phyloP scores from a whole-genome alignment of 2,888 invertebrate species.

The Strigamia crassipes region DNA sequence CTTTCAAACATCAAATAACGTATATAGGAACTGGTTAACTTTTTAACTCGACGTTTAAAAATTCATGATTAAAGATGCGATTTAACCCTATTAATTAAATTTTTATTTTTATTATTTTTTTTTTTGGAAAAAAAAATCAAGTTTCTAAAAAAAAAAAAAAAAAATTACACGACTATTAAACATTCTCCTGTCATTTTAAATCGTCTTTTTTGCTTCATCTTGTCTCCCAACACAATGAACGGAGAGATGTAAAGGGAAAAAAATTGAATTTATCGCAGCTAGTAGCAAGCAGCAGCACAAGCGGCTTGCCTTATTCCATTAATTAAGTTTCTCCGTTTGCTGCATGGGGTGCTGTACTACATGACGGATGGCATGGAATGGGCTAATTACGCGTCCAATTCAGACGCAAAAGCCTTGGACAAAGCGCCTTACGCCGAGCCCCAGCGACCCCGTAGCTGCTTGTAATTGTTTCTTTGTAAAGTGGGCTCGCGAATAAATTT shows the following conservation, averaged over 20 bases:
- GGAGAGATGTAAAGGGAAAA: not conserved
- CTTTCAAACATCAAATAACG: conserved; percentile 12
- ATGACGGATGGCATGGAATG: conserved; percentile 30
- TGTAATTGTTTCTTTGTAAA: conserved; percentile 36
- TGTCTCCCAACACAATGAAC: not conserved
- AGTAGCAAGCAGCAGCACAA: conserved; percentile 25
- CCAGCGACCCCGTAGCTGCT: conserved; percentile 32
- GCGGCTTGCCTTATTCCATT: conserved; percentile 34
- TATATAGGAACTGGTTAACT: not conserved
- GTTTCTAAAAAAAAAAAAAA: not conserved
- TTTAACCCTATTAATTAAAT: not conserved
- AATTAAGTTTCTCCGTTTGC: conserved; percentile 35
- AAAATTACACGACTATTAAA: not conserved
- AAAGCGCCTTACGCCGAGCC: conserved; percentile 8
- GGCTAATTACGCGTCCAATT: conserved; percentile 34
- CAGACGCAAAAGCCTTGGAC: conserved; percentile 30
- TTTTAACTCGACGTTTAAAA: not conserved
- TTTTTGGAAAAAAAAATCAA: not conserved
- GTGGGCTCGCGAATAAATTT: conserved; percentile 34
- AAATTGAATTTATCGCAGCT: conserved; percentile 28
- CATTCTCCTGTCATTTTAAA: not conserved
- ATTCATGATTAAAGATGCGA: not conserved
- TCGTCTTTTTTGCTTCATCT: not conserved
- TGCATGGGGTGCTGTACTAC: conserved; percentile 22
- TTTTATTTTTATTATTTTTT: not conserved